phyloP scores from a whole-genome alignment of 2,113 vertebrate species.

The Corythornis cristatus region DNA sequence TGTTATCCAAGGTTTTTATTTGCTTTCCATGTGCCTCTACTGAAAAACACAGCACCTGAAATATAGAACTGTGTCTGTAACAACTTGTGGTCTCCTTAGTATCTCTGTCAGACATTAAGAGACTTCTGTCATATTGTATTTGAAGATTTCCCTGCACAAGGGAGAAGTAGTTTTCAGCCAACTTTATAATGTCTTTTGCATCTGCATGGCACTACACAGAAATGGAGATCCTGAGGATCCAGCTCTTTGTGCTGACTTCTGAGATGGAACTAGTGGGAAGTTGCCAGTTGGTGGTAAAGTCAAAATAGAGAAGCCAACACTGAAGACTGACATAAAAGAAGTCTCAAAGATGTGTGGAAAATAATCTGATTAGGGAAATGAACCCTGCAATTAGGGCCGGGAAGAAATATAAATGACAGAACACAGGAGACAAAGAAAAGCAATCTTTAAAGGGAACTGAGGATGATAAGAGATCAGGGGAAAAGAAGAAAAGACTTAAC shows the following conservation, averaged over 20 bases:
- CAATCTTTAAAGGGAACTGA: neutral
- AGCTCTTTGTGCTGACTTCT: neutral
- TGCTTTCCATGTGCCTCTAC: neutral
- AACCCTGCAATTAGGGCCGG: neutral
- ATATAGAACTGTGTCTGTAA: neutral
- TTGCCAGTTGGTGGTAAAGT: neutral
- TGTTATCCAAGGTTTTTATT: neutral
- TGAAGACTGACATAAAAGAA: neutral
- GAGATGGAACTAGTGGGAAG: neutral
- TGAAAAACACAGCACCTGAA: neutral
- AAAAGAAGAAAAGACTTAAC: neutral
- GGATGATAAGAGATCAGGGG: neutral
- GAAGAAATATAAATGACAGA: constrained; percentile 7
- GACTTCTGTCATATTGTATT: neutral
- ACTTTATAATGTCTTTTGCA: neutral
- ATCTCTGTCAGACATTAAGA: neutral
- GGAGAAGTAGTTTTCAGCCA: neutral
- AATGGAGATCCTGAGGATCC: neutral
- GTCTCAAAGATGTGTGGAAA: neutral
- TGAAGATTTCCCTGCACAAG: neutral
- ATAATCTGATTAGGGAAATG: neutral
- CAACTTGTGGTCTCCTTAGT: neutral
- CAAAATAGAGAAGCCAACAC: neutral
- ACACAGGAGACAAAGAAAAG: neutral
- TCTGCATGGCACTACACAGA: neutral